A percentile compares a stretch with the other conserved stretches of the same genome.
Evolutionary conservation across 1,140 invertebrate genomes (phyloP).

Genomic region (Pectinophora gossypiella): DNA sequence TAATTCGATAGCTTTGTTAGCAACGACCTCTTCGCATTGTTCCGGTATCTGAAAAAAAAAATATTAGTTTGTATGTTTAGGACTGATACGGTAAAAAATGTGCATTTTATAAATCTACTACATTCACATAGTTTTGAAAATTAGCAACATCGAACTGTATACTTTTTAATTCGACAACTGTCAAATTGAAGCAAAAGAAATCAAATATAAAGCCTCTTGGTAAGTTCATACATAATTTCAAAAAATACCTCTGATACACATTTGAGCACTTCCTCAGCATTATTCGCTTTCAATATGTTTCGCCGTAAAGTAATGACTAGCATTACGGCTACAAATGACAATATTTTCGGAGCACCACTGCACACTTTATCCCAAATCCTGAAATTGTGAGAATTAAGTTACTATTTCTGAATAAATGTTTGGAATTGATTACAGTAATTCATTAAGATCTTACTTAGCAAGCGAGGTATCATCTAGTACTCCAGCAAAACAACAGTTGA

Average conservation of each 20-base stretch:
- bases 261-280: constrained; percentile 77
- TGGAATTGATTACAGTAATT: not conserved
- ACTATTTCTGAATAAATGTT: not conserved
- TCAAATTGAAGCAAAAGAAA: not conserved
- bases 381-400: no score
- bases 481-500: constrained; percentile 86
- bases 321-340: constrained; percentile 86
- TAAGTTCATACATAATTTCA: no score
- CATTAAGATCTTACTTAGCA: constrained; percentile 79
- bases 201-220: not conserved
- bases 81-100: no score
- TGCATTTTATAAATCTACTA: not conserved
- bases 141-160: constrained; percentile 8
- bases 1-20: constrained; percentile 86
- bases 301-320: constrained; percentile 82
- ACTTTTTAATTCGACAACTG: constrained; percentile 3
- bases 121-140: not conserved
- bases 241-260: constrained; percentile 79
- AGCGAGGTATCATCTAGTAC: constrained; percentile 85
- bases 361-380: constrained; percentile 94
- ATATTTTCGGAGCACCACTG: constrained; percentile 87
- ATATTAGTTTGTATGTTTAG: no score
- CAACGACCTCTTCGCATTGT: constrained; percentile 84
- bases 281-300: constrained; percentile 79
- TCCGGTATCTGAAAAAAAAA: constrained; percentile 79